phyloP scores from a whole-genome alignment of 2,113 vertebrate species.

The Petromus typicus region DNA sequence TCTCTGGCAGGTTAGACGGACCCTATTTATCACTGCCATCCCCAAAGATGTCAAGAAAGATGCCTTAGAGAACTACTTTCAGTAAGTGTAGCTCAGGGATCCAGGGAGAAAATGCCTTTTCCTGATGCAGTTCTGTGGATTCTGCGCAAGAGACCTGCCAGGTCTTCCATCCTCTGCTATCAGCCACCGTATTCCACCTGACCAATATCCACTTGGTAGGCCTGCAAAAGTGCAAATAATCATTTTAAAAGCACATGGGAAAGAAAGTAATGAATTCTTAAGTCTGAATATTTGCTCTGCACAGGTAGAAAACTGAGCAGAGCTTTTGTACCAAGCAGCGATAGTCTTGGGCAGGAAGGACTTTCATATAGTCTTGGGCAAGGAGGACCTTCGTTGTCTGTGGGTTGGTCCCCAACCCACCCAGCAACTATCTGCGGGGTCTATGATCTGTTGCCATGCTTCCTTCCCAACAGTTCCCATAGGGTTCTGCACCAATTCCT shows the following conservation, averaged over 20 bases:
- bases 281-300: too few relatives aligned
- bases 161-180: not conserved
- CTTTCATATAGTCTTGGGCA: too few relatives aligned
- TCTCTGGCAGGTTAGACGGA: constrained; percentile 90
- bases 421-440: not conserved
- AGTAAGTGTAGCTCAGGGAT: constrained; percentile 82
- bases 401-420: not conserved
- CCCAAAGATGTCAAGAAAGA: constrained; percentile 89
- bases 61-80: constrained; percentile 90
- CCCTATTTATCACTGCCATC: constrained; percentile 92
- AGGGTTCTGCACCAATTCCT: not conserved
- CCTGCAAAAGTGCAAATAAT: not conserved
- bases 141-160: not conserved
- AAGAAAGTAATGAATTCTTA: not conserved
- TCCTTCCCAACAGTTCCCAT: not conserved
- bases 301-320: too few relatives aligned
- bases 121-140: not conserved
- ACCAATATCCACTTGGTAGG: not conserved
- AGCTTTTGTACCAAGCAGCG: not conserved
- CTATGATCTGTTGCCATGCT: not conserved
- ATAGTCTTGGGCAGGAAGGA: not conserved
- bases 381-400: not conserved
- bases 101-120: too few relatives aligned
- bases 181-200: not conserved
- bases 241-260: not conserved